A percentile compares a stretch with the other conserved stretches of the same genome.
phyloP scores from a whole-genome alignment of 64 coral and sea anemone genomes.

The Astreopora myriophthalma region DNA sequence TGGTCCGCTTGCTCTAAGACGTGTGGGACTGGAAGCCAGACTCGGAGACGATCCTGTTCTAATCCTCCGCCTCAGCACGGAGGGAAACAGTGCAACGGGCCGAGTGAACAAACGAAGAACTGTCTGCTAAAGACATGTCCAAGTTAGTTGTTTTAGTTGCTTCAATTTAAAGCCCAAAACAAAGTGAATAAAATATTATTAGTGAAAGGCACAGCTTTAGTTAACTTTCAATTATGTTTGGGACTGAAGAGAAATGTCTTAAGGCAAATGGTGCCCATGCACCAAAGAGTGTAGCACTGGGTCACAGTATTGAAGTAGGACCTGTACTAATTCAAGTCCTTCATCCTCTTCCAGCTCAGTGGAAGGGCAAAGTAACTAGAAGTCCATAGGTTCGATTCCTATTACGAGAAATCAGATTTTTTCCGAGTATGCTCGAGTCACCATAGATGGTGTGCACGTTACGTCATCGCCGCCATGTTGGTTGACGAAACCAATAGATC shows the following conservation, averaged over 20 bases:
- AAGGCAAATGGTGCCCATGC: slow-evolving; percentile 50
- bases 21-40: slow-evolving; percentile 30
- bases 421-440: too few species aligned
- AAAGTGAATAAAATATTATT: not conserved
- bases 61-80: slow-evolving; percentile 35
- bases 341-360: too few species aligned
- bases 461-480: too few species aligned
- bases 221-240: too few species aligned
- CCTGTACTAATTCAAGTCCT: slow-evolving; percentile 60
- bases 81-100: not conserved
- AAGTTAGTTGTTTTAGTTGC: not conserved
- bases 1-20: not conserved
- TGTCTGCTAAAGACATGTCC: not conserved
- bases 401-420: too few species aligned
- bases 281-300: slow-evolving; percentile 29
- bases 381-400: too few species aligned
- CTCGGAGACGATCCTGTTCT: slow-evolving; percentile 2
- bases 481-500: too few species aligned
- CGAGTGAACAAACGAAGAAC: not conserved
- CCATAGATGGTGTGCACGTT: too few species aligned
- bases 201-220: too few species aligned
- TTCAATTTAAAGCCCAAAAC: not conserved
- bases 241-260: slow-evolving; percentile 35
- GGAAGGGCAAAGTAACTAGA: too few species aligned
- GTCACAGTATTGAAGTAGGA: slow-evolving; percentile 9